phyloP scores from a whole-genome alignment of 2,113 vertebrate genomes.

The Clarias macrocephalus region DNA sequence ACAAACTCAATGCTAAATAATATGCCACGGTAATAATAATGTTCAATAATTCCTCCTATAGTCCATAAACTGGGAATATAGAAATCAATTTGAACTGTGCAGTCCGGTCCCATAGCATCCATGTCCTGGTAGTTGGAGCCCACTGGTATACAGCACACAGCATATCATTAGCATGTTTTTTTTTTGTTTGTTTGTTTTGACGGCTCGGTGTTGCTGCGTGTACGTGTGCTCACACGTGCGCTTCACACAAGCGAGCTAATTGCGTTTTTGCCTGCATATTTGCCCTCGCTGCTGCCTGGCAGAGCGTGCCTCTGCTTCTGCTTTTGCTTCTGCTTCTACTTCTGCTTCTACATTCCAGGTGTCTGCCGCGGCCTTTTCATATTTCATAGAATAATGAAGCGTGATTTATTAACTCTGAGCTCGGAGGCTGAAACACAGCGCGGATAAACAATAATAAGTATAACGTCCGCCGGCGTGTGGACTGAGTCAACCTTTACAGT shows the following conservation, averaged over 20 bases:
- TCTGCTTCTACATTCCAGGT: neutral
- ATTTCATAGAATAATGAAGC: neutral
- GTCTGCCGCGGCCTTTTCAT: neutral
- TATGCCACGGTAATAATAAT: no score
- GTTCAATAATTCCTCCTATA: no score
- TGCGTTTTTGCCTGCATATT: neutral
- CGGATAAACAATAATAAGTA: neutral
- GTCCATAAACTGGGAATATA: no score
- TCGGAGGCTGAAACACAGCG: neutral
- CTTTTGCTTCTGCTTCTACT: neutral
- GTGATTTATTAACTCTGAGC: neutral
- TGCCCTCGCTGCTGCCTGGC: neutral
- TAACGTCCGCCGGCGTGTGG: neutral
- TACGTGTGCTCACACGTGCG: conserved; percentile 4
- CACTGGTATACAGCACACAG: no score
- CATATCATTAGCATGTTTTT: no score
- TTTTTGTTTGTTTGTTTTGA: neutral
- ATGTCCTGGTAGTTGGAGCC: no score
- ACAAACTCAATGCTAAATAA: no score
- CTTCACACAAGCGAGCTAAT: neutral
- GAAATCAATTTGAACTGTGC: no score
- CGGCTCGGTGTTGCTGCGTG: neutral
- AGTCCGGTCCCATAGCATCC: no score
- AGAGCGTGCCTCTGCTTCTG: neutral
- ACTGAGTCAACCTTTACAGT: neutral